phyloP scores from a whole-genome alignment of 2,113 vertebrate genomes.

The Microcebus griseorufus region DNA sequence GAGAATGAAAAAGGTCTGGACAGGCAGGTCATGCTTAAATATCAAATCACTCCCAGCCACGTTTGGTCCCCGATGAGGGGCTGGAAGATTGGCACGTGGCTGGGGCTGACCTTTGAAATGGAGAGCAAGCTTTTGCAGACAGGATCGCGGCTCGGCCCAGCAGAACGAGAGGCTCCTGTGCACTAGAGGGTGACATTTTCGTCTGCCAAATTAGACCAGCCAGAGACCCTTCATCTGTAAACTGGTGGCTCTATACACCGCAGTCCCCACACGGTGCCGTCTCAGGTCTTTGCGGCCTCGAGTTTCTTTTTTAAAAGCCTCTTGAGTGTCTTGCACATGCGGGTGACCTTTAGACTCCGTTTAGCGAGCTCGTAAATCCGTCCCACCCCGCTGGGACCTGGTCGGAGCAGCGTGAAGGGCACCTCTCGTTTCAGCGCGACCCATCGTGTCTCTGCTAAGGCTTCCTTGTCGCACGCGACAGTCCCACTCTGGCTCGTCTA shows the following conservation, averaged over 20 bases:
- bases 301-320: conserved; percentile 41
- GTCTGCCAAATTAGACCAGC: conserved; percentile 6
- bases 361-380: conserved; percentile 3
- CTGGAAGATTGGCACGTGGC: neutral
- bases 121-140: conserved; percentile 13
- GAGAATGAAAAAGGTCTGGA: neutral
- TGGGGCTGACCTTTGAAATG: conserved; percentile 43
- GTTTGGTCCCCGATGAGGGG: conserved; percentile 15
- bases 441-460: neutral
- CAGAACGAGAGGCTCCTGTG: neutral
- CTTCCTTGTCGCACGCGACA: neutral
- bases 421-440: neutral
- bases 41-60: neutral
- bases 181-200: neutral
- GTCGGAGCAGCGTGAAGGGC: neutral
- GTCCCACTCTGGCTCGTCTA: neutral
- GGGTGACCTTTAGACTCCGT: neutral
- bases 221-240: conserved; percentile 10
- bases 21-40: conserved; percentile 27
- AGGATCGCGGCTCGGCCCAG: neutral
- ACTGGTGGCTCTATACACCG: neutral
- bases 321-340: neutral
- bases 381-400: neutral
- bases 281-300: neutral
- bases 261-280: neutral